Evolutionary conservation across 2,888 invertebrate genomes (phyloP).

Genomic region (Opisthograptis luteolata): DNA sequence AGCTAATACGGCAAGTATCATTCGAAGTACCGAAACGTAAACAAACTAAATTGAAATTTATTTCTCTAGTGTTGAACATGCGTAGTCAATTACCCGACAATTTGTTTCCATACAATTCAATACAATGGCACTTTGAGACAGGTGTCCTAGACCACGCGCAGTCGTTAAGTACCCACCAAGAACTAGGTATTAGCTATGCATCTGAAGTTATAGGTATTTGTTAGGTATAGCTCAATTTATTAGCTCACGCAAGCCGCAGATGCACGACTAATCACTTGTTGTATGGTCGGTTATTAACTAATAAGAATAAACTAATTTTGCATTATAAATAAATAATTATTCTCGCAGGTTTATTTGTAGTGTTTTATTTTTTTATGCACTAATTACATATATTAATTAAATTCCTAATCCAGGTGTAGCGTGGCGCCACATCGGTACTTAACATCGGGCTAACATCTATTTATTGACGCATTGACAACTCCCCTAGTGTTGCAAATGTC

Average conservation of each 20-base stretch:
- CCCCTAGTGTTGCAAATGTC: too few relatives aligned
- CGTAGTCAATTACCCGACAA: slow-evolving; percentile 11
- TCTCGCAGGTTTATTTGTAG: neutral
- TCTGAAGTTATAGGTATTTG: neutral
- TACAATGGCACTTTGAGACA: slow-evolving; percentile 8
- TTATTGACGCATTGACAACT: too few relatives aligned
- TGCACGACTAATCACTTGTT: slow-evolving; percentile 6
- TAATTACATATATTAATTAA: too few relatives aligned
- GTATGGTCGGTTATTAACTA: slow-evolving; percentile 4
- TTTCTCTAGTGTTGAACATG: slow-evolving; percentile 1
- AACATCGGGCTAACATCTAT: too few relatives aligned
- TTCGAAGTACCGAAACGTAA: neutral
- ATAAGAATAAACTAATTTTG: neutral
- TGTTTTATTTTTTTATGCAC: neutral
- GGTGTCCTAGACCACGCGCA: neutral
- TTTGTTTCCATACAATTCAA: slow-evolving; percentile 10
- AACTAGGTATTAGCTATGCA: slow-evolving; percentile 7
- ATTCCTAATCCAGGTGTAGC: too few relatives aligned
- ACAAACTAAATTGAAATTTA: neutral
- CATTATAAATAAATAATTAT: neutral
- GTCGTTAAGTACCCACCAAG: slow-evolving; percentile 5
- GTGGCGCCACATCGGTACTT: too few relatives aligned
- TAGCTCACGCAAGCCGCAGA: slow-evolving; percentile 13
- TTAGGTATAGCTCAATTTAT: slow-evolving; percentile 12
- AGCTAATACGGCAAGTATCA: too few relatives aligned